phyloP scores from a whole-genome alignment of 2,113 vertebrate species.

The Oostethus manadensis region DNA sequence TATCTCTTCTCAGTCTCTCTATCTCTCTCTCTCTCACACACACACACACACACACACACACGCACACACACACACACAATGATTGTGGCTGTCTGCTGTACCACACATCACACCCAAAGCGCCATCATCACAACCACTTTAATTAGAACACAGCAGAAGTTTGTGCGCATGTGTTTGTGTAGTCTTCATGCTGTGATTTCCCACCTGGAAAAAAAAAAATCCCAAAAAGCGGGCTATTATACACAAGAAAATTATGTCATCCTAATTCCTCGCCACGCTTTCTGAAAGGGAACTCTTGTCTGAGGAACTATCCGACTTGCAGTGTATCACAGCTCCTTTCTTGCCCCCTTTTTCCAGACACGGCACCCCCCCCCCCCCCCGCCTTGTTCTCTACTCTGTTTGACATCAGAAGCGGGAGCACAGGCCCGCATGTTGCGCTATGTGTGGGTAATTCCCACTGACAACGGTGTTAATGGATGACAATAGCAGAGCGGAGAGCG shows the following conservation, averaged over 20 bases:
- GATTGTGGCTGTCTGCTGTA: constrained; percentile 40
- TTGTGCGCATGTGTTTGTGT: constrained; percentile 10
- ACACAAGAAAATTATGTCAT: not conserved
- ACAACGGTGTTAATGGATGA: constrained; percentile 78
- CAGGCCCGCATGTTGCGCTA: constrained; percentile 48
- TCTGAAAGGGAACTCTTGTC: constrained; percentile 16
- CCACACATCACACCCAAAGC: constrained; percentile 51
- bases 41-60: constrained; percentile 18
- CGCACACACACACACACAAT: constrained; percentile 15
- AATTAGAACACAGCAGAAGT: constrained; percentile 51
- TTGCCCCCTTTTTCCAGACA: constrained; percentile 22
- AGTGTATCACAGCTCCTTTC: constrained; percentile 16
- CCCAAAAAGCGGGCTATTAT: not conserved
- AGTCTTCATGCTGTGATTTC: constrained; percentile 25
- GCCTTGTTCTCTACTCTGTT: constrained; percentile 44
- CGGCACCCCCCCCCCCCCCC: constrained; percentile 16
- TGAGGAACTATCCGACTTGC: constrained; percentile 14
- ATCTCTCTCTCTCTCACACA: constrained; percentile 1
- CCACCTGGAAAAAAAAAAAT: not conserved
- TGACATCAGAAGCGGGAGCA: constrained; percentile 42
- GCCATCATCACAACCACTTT: constrained; percentile 60
- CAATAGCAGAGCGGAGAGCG: constrained; percentile 65
- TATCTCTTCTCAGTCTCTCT: constrained; percentile 47
- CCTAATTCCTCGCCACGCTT: not conserved
- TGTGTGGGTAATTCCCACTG: constrained; percentile 67